Conservation (phyloP, 2,888 invertebrate genomes). For the Aspidiotus rigidus region DNA sequence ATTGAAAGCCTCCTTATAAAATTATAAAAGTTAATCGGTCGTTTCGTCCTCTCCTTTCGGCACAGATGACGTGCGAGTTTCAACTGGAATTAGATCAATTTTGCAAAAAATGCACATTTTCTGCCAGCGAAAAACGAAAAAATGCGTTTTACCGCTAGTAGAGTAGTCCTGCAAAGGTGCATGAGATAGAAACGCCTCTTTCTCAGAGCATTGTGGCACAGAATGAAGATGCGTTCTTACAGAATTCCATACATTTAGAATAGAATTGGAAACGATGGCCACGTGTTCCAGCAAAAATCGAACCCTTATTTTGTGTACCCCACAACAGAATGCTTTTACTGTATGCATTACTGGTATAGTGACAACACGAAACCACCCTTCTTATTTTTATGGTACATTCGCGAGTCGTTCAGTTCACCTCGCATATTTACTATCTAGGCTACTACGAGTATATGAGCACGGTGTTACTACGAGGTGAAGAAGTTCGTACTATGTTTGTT, state of each 20-base stretch:
- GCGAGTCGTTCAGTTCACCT: slow-evolving; percentile 15
- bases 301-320: slow-evolving; percentile 24
- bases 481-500: slow-evolving; percentile 22
- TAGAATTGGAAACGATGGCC: slow-evolving; percentile 1
- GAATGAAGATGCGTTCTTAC: not conserved
- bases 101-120: too few species aligned
- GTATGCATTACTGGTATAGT: not conserved
- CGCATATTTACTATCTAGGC: slow-evolving; percentile 26
- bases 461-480: slow-evolving; percentile 23
- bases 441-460: slow-evolving; percentile 6
- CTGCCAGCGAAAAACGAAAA: too few species aligned
- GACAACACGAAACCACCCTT: not conserved
- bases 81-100: too few species aligned
- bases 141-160: too few species aligned
- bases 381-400: slow-evolving; percentile 20
- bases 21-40: too few species aligned
- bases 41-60: too few species aligned
- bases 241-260: not conserved
- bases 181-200: too few species aligned
- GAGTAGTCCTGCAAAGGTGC: too few species aligned
- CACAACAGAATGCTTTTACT: slow-evolving; percentile 7
- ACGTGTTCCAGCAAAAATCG: slow-evolving; percentile 25
- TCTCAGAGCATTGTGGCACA: not conserved
- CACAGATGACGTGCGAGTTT: too few species aligned
- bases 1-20: too few species aligned